phyloP scores from a whole-genome alignment of 2,797 vertebrate genomes.

The Vireo griseus region DNA sequence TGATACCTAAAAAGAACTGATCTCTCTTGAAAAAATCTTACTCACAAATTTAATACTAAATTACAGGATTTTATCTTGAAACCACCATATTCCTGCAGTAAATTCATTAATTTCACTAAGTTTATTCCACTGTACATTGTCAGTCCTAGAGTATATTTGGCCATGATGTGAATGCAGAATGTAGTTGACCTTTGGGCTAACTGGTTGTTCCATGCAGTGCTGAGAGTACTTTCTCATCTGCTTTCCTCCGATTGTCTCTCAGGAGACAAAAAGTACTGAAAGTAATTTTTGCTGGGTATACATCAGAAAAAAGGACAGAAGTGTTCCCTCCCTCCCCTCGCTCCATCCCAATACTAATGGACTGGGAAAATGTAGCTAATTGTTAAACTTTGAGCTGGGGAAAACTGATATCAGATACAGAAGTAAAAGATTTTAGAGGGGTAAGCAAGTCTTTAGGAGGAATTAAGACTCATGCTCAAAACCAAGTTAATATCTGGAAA shows the following conservation, averaged over 20 bases:
- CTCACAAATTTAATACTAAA: neutral
- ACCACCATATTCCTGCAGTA: neutral
- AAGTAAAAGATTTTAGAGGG: neutral
- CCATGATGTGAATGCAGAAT: neutral
- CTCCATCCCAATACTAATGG: neutral
- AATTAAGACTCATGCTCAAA: neutral
- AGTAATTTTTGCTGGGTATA: neutral
- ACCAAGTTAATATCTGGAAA: neutral
- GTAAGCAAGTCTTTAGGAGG: neutral
- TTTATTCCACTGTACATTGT: neutral
- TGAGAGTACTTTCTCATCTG: neutral
- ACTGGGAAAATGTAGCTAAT: neutral
- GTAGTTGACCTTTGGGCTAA: neutral
- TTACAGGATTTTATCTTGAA: neutral
- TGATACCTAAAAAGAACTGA: neutral
- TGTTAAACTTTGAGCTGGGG: neutral
- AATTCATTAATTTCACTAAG: neutral
- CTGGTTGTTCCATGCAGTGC: neutral
- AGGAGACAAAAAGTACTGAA: neutral
- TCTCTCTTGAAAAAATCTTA: neutral
- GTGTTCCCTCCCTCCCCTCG: fast-evolving
- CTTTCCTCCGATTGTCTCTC: slow-evolving; percentile 17
- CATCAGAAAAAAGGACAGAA: slow-evolving; percentile 1
- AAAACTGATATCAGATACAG: neutral
- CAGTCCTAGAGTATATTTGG: neutral